Base-by-base conservation (phyloP, 2,113 vertebrate species). In the Sardina pilchardus region DNA sequence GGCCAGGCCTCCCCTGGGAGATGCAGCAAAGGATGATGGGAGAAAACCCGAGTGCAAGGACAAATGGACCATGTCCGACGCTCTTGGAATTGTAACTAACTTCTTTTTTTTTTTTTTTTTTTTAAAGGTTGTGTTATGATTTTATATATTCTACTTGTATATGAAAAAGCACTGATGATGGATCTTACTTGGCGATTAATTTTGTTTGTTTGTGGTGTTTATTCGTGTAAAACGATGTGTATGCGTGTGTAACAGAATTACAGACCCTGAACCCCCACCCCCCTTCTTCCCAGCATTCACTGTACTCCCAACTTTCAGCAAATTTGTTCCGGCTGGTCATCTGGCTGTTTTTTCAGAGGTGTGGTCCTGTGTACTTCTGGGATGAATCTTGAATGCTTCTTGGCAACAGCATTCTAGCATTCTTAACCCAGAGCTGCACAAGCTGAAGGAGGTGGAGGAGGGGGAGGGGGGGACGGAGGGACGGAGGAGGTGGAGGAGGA, bases 101-200 rank as follows among this genome's bases (percentile, higher is more conserved):
- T 84, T 85, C 67, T 67, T 21, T 81, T 84, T 67, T 84, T 86
- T 85, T 88, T 85, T 56, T 83, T 34, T 75, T 45, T 84, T 75
- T 84, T 84, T 75, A 44, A 17, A 88, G 67, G 80, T 82, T 47
- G 4, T 87, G 89, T 83, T 80, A 24, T 83, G 59, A 82, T 86
- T 82, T 53, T 87, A 81, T 63, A 91, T 90, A 91, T 90, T 90
- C 89, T 90, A 91, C 90, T 89, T 85, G 83, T 91, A 90, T 93
- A 94, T 91, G 88, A 91, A 91, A 90, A 92, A 93, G 94, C 94
- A 95, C 95, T 95, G 94, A 95, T 87, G 91, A 90, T 94, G 90
- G 85, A 10, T 78, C 71, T 78, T 78, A 78, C 71, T 17, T 78
- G 71, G 71, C 91, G 89, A 92, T 89, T 42, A 83, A 47, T 88